Evolutionary conservation across 2,113 vertebrate genomes (phyloP).

Genomic region (Illadopsis cleaveri): DNA sequence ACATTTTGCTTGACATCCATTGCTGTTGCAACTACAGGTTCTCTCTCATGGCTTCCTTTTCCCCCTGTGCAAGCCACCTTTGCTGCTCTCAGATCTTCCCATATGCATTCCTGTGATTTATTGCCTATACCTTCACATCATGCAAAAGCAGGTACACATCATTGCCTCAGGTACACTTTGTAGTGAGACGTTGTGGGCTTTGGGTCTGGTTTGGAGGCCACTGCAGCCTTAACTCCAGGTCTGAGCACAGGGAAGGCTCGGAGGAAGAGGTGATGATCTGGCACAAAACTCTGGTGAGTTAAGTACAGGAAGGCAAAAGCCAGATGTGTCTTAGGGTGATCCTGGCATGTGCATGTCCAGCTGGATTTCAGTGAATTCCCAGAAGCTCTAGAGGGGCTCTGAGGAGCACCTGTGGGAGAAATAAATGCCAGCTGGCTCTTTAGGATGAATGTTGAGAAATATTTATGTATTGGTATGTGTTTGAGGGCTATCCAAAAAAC

Average conservation of each 20-base stretch:
- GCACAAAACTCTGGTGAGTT: neutral
- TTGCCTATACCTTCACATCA: fast-evolving
- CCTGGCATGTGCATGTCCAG: neutral
- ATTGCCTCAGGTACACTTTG: fast-evolving
- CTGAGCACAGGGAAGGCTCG: neutral
- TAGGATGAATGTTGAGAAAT: neutral
- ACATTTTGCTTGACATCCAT: neutral
- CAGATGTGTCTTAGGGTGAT: neutral
- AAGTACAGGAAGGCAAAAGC: neutral
- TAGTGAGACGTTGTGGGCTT: neutral
- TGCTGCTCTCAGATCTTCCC: neutral
- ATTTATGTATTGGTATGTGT: fast-evolving
- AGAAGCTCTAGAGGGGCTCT: neutral
- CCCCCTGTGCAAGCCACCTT: neutral
- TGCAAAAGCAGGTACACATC: too few species aligned
- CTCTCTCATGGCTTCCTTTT: neutral
- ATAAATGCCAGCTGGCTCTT: neutral
- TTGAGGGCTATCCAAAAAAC: neutral
- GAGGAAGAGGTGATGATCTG: neutral
- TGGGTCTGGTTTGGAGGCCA: neutral
- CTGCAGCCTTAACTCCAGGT: neutral
- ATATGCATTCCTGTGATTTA: neutral
- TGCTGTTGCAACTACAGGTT: neutral
- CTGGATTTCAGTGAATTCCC: neutral
- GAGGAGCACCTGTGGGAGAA: neutral